Percentiles rank a stretch among this genome's conserved stretches.
Conservation (phyloP, 1,140 invertebrate species). For the fruit fly (Drosophila melanogaster) region DNA sequence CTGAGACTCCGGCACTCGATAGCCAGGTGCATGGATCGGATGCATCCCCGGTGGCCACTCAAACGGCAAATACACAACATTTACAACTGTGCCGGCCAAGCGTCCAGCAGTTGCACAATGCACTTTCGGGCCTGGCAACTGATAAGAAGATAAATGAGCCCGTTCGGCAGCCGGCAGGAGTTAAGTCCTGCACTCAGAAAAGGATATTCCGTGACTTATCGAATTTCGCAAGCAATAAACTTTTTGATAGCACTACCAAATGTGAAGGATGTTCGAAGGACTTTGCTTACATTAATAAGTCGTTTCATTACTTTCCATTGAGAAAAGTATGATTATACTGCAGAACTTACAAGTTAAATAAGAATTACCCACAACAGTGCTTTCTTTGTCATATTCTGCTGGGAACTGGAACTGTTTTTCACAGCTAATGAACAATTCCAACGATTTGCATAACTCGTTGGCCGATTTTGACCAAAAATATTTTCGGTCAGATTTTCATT, state of each 20-base stretch:
- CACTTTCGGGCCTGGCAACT: constrained; percentile 39
- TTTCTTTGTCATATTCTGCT: too few species aligned
- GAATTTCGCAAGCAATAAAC: constrained; percentile 31
- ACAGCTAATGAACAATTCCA: too few species aligned
- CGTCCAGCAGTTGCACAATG: constrained; percentile 5
- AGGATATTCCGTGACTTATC: constrained; percentile 29
- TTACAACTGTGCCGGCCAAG: constrained; percentile 20
- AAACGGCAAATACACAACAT: constrained; percentile 50
- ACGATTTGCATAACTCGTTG: too few species aligned
- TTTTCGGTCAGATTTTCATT: too few species aligned
- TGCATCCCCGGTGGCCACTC: constrained; percentile 48
- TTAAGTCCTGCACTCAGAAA: constrained; percentile 47
- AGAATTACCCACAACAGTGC: too few species aligned
- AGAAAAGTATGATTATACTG: neutral
- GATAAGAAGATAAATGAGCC: constrained; percentile 60
- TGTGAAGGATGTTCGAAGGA: neutral
- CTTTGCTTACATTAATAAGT: neutral
- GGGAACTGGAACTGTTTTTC: too few species aligned
- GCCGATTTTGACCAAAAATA: too few species aligned
- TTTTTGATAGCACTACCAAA: neutral
- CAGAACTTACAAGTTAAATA: too few species aligned
- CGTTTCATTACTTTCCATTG: neutral
- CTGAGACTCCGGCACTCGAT: constrained; percentile 10
- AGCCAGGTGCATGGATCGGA: constrained; percentile 39
- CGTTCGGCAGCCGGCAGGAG: constrained; percentile 20